These are phyloP conservation scores for Rhinophrynus dorsalis DNA, from an alignment of 2,797 vertebrate species.

Conservation along the genomic window DNA sequence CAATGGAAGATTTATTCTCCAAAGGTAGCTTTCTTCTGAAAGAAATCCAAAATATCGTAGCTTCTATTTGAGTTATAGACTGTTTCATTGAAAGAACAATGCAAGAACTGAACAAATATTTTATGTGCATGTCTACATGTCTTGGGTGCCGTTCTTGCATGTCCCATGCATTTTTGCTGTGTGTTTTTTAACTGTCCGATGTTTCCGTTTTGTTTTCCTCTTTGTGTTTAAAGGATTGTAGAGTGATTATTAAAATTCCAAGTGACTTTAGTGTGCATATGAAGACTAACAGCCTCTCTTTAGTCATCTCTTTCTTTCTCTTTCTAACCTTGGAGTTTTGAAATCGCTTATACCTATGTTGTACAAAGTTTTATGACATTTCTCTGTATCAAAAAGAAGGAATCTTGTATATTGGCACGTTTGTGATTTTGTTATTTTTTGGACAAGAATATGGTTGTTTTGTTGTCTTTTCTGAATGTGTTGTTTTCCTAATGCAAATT, in stretches of 20 bases:
- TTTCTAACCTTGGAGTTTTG: slow-evolving; percentile 41
- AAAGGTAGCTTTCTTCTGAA: slow-evolving; percentile 28
- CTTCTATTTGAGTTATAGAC: slow-evolving; percentile 40
- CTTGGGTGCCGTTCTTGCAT: slow-evolving; percentile 59
- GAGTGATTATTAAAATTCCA: slow-evolving; percentile 53
- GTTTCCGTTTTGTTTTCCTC: slow-evolving; percentile 57
- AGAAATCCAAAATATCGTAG: slow-evolving; percentile 18
- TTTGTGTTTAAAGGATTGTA: slow-evolving; percentile 49
- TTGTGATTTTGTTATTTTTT: slow-evolving; percentile 57
- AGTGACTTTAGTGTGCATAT: slow-evolving; percentile 42
- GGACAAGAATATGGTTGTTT: slow-evolving; percentile 54
- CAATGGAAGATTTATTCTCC: slow-evolving; percentile 42
- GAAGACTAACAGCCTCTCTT: slow-evolving; percentile 7
- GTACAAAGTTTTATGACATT: slow-evolving; percentile 55
- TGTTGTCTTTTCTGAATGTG: slow-evolving; percentile 56
- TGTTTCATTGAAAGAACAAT: slow-evolving; percentile 39
- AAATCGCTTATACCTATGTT: slow-evolving; percentile 55
- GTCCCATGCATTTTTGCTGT: slow-evolving; percentile 49
- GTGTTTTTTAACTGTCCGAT: slow-evolving; percentile 52
- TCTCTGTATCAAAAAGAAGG: slow-evolving; percentile 56
- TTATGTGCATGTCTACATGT: slow-evolving; percentile 56
- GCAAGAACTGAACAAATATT: slow-evolving; percentile 44
- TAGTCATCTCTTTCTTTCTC: slow-evolving; percentile 18
- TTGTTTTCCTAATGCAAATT: slow-evolving; percentile 60
- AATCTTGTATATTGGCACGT: slow-evolving; percentile 58